Evolutionary conservation across 2,888 invertebrate genomes (phyloP).

Genomic region (Diarsia brunnea): DNA sequence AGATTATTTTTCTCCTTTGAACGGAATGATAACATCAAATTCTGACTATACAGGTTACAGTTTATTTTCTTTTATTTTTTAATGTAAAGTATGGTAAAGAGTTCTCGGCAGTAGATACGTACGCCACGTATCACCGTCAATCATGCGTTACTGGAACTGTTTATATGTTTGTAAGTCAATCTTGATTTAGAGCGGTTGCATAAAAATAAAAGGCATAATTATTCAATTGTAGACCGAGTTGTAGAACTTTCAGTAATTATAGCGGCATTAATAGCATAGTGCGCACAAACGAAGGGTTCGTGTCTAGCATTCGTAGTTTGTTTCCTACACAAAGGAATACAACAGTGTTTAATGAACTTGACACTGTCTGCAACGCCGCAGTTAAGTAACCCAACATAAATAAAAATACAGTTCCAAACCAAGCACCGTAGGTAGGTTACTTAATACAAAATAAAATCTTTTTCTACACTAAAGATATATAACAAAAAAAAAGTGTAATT

Average conservation of each 20-base stretch:
- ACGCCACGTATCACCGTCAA: background rate
- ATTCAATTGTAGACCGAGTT: slow-evolving; percentile 46
- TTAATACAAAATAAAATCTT: background rate
- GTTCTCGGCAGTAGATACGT: background rate
- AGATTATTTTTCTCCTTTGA: background rate
- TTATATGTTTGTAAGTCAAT: background rate
- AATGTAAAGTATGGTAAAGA: background rate
- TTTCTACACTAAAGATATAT: background rate
- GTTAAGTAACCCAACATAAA: slow-evolving; percentile 19
- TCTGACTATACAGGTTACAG: background rate
- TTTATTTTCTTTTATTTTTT: background rate
- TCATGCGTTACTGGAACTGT: background rate
- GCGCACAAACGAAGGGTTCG: slow-evolving; percentile 73
- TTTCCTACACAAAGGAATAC: slow-evolving; percentile 48
- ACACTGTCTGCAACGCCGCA: slow-evolving; percentile 38
- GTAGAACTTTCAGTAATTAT: slow-evolving; percentile 70
- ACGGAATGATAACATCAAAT: background rate
- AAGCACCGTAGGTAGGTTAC: background rate
- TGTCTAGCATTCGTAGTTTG: slow-evolving; percentile 68
- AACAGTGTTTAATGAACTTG: slow-evolving; percentile 57
- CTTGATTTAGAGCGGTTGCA: background rate
- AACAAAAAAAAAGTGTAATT: background rate
- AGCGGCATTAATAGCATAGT: slow-evolving; percentile 71
- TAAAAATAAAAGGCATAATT: slow-evolving; percentile 11
- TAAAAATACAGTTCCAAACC: slow-evolving; percentile 2